Base-by-base conservation (phyloP, 2,797 vertebrate genomes). In the Anisognathus igniventris region DNA sequence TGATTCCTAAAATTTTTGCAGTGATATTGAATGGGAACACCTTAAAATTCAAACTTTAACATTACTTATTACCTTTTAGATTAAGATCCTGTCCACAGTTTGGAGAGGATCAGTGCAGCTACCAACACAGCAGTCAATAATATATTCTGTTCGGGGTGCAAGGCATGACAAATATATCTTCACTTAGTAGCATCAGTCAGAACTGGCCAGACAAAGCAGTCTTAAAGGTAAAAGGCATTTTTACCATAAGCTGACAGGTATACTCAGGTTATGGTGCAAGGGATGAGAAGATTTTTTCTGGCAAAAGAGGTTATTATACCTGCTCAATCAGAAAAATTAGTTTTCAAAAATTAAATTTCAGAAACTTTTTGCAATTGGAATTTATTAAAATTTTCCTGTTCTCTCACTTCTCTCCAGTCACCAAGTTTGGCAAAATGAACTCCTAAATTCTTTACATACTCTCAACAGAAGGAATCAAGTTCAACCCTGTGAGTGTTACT, bases 121-220 rank as follows among this genome's bases (percentile, higher is more conserved):
- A n/a, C 24, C 30, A 54, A 12, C 40, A 68, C 4, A 76, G 3
- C 8, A 50, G 23, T 70, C 19, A 79, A 28, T 23, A 70, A 12
- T 39, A 65, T 30, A 31, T 77, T 65, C 62, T 84, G 14, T 54
- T 87, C 20, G 7, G 10, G 4, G 14, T 51, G 21, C 31, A 44
- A 85, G 31, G 13, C 42, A 81, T 2, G 3, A 60, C 7, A 3
- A 50, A 6, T 1, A 0, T 27, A 37, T 37, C 17, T 67, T 4
- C 37, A 7, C 5, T 30, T 18, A 56, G 28, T 44, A 19, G 4
- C 30, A 47, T 45, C 44, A 60, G 9, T 14, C 19, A 75, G 30
- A 78, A 57, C 10, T 30, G 6, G 25, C 9, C 45, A 86, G 61
- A 77, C 14, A 80, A 91, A 71, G 9, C 11, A 77, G 8, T 53